A percentile compares a stretch with the other conserved stretches of the same genome.
These are phyloP conservation scores for Meta bourneti DNA, from an alignment of 2,888 invertebrate genomes.

Conservation along the genomic window DNA sequence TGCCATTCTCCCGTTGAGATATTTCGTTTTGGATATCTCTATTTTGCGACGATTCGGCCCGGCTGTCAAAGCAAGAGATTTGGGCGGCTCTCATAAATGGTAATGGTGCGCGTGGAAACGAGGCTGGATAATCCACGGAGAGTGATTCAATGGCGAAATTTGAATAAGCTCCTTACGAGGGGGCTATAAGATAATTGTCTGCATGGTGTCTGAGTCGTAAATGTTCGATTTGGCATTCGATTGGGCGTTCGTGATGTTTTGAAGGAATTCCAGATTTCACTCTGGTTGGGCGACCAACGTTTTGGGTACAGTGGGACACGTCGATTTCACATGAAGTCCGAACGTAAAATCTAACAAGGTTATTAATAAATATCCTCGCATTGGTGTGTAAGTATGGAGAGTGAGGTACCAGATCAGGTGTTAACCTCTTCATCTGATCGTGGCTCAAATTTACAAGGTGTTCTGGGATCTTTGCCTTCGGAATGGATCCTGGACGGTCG, in stretches of 20 bases:
- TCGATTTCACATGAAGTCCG: too few species aligned
- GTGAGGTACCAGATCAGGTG: too few species aligned
- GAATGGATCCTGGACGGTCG: too few species aligned
- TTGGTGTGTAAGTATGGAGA: too few species aligned
- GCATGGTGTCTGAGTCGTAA: conserved; percentile 5
- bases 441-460: too few species aligned
- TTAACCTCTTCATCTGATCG: too few species aligned
- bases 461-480: too few species aligned
- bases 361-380: not conserved
- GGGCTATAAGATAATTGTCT: conserved; percentile 45
- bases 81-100: conserved; percentile 62
- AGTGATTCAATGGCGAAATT: conserved; percentile 54
- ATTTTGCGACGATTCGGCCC: conserved; percentile 58
- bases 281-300: too few species aligned
- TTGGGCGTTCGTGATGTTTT: not conserved
- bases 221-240: not conserved
- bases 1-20: conserved; percentile 63
- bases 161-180: conserved; percentile 70
- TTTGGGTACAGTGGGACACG: too few species aligned
- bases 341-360: not conserved
- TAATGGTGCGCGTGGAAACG: conserved; percentile 66
- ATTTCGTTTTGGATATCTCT: conserved; percentile 62
- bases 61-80: conserved; percentile 59
- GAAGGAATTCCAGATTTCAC: too few species aligned
- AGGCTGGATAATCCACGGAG: conserved; percentile 41